These are phyloP conservation scores for Salvelinus namaycush DNA, from an alignment of 2,113 vertebrate genomes.

Conservation along the genomic window DNA sequence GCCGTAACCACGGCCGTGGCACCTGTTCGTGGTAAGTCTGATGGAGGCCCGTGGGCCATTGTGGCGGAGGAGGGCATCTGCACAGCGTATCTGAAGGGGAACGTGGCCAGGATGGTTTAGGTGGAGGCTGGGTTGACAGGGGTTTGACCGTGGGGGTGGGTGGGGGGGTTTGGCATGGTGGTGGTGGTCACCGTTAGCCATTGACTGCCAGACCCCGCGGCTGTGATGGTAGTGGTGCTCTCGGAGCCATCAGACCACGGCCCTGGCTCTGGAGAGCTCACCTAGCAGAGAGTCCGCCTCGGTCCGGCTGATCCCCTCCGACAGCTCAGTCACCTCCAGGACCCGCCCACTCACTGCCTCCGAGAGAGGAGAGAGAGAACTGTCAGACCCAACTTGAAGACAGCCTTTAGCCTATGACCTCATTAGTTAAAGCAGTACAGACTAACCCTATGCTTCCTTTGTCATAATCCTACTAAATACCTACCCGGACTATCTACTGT, in stretches of 20 bases:
- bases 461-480: too few relatives aligned
- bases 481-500: too few relatives aligned
- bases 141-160: slow-evolving; percentile 61
- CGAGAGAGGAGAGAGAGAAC: background rate
- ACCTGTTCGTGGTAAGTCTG: slow-evolving; percentile 82
- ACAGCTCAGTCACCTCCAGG: slow-evolving; percentile 86
- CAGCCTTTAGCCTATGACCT: too few relatives aligned
- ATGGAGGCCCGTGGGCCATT: slow-evolving; percentile 76
- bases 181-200: slow-evolving; percentile 54
- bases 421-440: too few relatives aligned
- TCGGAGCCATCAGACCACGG: slow-evolving; percentile 81
- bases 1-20: slow-evolving; percentile 70
- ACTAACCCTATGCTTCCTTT: too few relatives aligned
- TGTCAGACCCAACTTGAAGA: too few relatives aligned
- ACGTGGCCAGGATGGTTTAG: slow-evolving; percentile 78
- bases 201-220: slow-evolving; percentile 62
- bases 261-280: slow-evolving; percentile 82
- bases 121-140: slow-evolving; percentile 75
- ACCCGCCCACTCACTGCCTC: slow-evolving; percentile 79
- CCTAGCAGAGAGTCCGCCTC: slow-evolving; percentile 80
- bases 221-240: slow-evolving; percentile 61
- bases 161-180: slow-evolving; percentile 17
- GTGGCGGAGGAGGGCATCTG: slow-evolving; percentile 79
- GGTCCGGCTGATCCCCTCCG: slow-evolving; percentile 81
- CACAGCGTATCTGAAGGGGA: slow-evolving; percentile 79